A percentile compares a stretch with the other conserved stretches of the same genome.
phyloP scores from a whole-genome alignment of 2,113 vertebrate species.

The Anhinga anhinga region DNA sequence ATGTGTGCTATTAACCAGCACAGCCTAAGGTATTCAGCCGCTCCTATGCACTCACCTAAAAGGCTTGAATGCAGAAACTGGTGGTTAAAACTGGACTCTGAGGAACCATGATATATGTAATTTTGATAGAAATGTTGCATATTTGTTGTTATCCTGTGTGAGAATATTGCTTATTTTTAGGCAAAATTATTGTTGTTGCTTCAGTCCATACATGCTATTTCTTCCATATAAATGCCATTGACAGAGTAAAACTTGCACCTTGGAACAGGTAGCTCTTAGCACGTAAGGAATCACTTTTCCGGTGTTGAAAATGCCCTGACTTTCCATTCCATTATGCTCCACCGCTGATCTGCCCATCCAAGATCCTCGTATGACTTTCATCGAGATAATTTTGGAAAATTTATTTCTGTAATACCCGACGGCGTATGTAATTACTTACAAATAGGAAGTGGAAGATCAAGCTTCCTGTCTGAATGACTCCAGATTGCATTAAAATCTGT shows the following conservation, averaged over 20 bases:
- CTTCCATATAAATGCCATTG: background rate
- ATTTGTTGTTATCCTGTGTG: background rate
- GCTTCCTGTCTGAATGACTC: background rate
- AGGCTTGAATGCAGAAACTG: background rate
- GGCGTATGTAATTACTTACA: background rate
- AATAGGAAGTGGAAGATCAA: background rate
- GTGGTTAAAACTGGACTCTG: background rate
- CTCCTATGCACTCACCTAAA: background rate
- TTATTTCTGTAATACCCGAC: background rate
- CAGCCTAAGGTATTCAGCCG: background rate
- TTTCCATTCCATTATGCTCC: background rate
- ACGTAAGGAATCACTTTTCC: background rate
- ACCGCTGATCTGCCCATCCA: background rate
- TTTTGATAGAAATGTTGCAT: background rate
- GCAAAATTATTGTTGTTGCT: background rate
- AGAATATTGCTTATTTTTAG: background rate
- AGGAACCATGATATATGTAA: background rate
- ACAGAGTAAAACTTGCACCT: background rate
- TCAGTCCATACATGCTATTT: background rate
- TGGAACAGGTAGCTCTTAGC: background rate
- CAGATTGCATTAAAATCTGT: background rate
- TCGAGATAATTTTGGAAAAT: background rate
- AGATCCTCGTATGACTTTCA: background rate
- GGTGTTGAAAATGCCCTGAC: background rate
- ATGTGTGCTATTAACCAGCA: background rate